Evolutionary conservation across 2,888 invertebrate species (phyloP), one percentile per base, ranked within the genome.

Genomic region (Microctonus hyperodae): DNA sequence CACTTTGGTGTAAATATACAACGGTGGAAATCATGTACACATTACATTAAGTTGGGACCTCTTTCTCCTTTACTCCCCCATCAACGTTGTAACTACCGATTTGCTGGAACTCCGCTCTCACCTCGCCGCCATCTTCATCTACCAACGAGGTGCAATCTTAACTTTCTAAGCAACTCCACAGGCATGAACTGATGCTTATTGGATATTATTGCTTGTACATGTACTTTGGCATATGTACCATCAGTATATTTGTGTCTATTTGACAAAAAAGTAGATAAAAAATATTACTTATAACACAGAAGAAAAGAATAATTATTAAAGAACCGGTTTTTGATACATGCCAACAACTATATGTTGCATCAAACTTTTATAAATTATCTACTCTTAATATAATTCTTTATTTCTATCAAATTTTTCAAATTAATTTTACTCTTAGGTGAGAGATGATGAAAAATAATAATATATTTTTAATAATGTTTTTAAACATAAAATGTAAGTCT

Each of bases 121-220:
- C 63, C 57, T 64, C 56, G 57, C 51, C 64, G 25, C 37, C 50
- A 55, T 53, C 64, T 55, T 55, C 61, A 61, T 56, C 59, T 59
- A 61, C 44, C 62, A 61, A 35, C 62, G 64, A 64, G 7, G 63
- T 69, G 67, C 69, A 70, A 70, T 69, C 67, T 61, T 58, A 65
- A 70, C 70, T 72, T 72, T 70, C 69, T 70, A 69, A 69, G 68
- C 57, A 35, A 40, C 58, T 44, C 20, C 40, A 28, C 44, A 13
- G 31, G 25, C 48, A 16, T 25, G 31, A 16, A 23, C 28, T 44
- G 33, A 48, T 44, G n/a, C 11, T 23, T n/a, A 44, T 28, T 44
- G 25, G 37, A 35, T 50, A 28, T 28, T n/a, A 28, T 44, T 16
- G 13, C 48, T 40, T 48, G 7, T 51, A 33, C 16, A 48, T 60